These are phyloP conservation scores for Paramisgurnus dabryanus DNA, from an alignment of 2,113 vertebrate species.

Conservation along the genomic window DNA sequence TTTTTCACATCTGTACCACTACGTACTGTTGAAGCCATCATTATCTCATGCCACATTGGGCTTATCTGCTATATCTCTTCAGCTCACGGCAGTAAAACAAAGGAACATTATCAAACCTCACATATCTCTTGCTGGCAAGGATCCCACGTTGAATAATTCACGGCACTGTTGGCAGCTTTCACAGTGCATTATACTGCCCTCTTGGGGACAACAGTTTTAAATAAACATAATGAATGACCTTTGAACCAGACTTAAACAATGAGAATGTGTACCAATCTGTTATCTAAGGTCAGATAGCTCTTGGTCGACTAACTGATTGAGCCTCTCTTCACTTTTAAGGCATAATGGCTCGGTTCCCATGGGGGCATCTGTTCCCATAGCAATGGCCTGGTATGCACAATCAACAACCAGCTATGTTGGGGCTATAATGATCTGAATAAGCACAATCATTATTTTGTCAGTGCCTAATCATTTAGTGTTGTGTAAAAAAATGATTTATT, in stretches of 20 bases:
- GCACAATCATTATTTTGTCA: background rate
- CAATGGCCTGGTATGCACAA: background rate
- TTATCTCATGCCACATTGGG: constrained; percentile 24
- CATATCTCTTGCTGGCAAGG: constrained; percentile 8
- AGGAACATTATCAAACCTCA: constrained; percentile 16
- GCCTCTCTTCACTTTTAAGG: background rate
- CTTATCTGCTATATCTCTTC: constrained; percentile 12
- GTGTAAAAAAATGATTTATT: background rate
- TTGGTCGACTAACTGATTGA: background rate
- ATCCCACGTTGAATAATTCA: background rate
- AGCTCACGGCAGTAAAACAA: constrained; percentile 26
- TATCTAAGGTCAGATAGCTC: constrained; percentile 9
- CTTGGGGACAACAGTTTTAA: constrained; percentile 5
- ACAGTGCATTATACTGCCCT: constrained; percentile 27
- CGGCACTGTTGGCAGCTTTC: background rate
- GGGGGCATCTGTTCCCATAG: constrained; percentile 7
- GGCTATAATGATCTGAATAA: constrained; percentile 1
- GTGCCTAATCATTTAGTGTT: background rate
- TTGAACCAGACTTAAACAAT: constrained; percentile 13
- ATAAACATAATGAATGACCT: constrained; percentile 5
- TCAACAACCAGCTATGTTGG: background rate
- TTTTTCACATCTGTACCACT: constrained; percentile 5
- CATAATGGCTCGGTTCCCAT: constrained; percentile 21
- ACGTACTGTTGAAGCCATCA: background rate
- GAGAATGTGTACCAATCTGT: background rate